Evolutionary conservation across 2,113 vertebrate genomes (phyloP).

Genomic region (Nothoprocta pentlandii): DNA sequence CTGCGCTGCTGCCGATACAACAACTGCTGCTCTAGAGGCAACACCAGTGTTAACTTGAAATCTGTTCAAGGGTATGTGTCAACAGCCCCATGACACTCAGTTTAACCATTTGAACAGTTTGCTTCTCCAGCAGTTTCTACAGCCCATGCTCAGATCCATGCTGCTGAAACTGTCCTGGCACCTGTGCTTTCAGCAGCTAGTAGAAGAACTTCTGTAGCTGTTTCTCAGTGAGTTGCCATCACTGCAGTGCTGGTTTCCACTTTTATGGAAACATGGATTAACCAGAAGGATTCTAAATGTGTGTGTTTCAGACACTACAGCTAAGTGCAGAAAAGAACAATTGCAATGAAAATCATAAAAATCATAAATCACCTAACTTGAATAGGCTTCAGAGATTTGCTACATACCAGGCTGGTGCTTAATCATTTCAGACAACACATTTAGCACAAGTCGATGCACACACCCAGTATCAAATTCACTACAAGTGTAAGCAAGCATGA

Average conservation of each 20-base stretch:
- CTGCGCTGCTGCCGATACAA: background rate
- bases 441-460: background rate
- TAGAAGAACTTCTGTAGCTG: background rate
- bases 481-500: background rate
- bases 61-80: background rate
- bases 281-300: background rate
- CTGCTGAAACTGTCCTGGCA: background rate
- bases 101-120: constrained; percentile 18
- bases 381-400: constrained; percentile 21
- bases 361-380: constrained; percentile 3
- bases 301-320: background rate
- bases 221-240: background rate
- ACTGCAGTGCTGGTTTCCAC: background rate
- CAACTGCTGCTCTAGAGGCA: background rate
- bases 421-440: constrained; percentile 15
- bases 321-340: background rate
- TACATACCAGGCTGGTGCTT: background rate
- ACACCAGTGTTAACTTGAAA: background rate
- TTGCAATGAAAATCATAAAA: background rate
- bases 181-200: background rate
- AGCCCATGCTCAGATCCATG: background rate
- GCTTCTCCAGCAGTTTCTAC: background rate
- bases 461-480: background rate
- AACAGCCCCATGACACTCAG: background rate
- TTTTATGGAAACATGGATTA: background rate